These are phyloP conservation scores for Alectura lathami DNA, from an alignment of 2,113 vertebrate genomes.

Conservation along the genomic window DNA sequence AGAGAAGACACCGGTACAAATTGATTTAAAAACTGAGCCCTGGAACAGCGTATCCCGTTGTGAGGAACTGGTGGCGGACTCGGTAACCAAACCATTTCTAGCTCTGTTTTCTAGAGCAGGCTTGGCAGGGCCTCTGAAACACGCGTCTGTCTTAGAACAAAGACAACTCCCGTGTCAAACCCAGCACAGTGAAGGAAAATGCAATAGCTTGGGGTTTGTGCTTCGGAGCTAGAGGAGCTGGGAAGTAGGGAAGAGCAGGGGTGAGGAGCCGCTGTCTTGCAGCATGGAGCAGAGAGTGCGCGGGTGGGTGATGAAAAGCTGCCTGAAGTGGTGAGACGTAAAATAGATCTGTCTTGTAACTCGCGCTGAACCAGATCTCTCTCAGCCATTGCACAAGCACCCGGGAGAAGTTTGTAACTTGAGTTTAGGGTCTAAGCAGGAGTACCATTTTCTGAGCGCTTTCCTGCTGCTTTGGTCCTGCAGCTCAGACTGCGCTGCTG, in stretches of 20 bases:
- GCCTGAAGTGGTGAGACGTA: neutral
- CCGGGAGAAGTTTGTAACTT: neutral
- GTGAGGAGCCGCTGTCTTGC: neutral
- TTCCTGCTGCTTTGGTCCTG: neutral
- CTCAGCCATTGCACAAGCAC: neutral
- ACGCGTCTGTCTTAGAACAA: accelerated
- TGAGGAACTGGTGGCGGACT: neutral
- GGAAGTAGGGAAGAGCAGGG: neutral
- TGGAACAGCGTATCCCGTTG: accelerated
- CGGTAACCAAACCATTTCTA: neutral
- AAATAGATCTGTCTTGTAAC: neutral
- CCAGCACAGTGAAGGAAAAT: neutral
- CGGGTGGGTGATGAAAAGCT: neutral
- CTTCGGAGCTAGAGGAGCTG: neutral
- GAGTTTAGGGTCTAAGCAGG: neutral
- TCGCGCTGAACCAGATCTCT: neutral
- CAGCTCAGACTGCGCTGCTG: neutral
- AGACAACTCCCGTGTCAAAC: neutral
- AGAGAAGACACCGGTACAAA: neutral
- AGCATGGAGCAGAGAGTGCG: neutral
- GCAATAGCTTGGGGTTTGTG: neutral
- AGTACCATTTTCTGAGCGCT: neutral
- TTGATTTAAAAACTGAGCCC: neutral
- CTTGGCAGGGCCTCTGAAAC: neutral
- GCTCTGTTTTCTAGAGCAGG: neutral